Evolutionary conservation across 2,888 invertebrate species (phyloP).

Genomic region (Atrina japonica): DNA sequence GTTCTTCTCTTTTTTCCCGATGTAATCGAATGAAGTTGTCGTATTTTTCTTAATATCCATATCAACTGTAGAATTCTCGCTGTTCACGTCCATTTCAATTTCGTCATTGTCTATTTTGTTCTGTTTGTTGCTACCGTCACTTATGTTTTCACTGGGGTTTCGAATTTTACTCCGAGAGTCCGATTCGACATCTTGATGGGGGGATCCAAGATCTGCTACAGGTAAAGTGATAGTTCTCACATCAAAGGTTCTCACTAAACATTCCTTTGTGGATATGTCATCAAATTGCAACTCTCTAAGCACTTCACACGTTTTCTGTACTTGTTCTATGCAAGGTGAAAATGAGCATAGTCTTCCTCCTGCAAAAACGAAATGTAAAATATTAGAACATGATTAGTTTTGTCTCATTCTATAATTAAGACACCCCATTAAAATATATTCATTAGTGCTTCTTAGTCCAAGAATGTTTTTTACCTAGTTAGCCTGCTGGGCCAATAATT

Average conservation of each 20-base stretch:
- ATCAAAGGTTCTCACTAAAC: slow-evolving; percentile 81
- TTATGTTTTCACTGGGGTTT: slow-evolving; percentile 3
- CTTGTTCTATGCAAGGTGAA: slow-evolving; percentile 99
- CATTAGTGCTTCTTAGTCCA: too few relatives aligned
- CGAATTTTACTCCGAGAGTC: slow-evolving; percentile 11
- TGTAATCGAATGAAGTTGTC: slow-evolving; percentile 48
- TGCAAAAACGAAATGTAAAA: slow-evolving; percentile 77
- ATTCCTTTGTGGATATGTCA: slow-evolving; percentile 93
- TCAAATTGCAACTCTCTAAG: slow-evolving; percentile 89
- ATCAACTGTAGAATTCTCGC: slow-evolving; percentile 35
- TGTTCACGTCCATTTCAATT: slow-evolving; percentile 16
- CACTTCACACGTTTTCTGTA: slow-evolving; percentile 91
- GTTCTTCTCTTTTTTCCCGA: slow-evolving; percentile 55
- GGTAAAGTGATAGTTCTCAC: slow-evolving; percentile 72
- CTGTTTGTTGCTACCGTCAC: slow-evolving; percentile 5
- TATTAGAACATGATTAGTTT: too few relatives aligned
- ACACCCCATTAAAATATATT: too few relatives aligned
- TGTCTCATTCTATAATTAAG: too few relatives aligned
- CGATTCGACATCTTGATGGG: slow-evolving; percentile 23
- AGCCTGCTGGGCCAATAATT: too few relatives aligned
- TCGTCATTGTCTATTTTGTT: slow-evolving; percentile 22
- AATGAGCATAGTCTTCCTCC: slow-evolving; percentile 98
- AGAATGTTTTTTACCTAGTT: too few relatives aligned
- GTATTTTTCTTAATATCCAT: neutral
- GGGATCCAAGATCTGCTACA: slow-evolving; percentile 58